Percentiles rank a stretch among this genome's conserved stretches.
These are phyloP conservation scores for Enhydra lutris DNA, from an alignment of 2,113 vertebrate genomes.

Conservation along the genomic window DNA sequence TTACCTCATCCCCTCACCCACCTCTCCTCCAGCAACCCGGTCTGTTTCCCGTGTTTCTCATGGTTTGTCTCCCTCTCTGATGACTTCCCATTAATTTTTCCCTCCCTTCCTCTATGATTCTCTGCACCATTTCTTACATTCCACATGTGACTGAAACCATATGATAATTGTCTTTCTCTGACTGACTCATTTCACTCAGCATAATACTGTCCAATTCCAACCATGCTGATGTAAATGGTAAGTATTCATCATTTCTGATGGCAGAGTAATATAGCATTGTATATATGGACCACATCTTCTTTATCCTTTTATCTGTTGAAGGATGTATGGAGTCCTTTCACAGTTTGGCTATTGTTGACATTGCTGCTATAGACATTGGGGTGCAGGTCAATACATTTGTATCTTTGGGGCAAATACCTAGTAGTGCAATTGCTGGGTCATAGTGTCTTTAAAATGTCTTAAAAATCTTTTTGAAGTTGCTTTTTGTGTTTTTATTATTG, in stretches of 20 bases:
- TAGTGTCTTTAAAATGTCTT: not conserved
- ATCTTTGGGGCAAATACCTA: not conserved
- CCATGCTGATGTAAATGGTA: not conserved
- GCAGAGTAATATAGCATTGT: not conserved
- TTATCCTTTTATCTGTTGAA: not conserved
- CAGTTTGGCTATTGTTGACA: not conserved
- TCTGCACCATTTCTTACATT: not conserved
- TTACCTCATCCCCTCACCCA: not conserved
- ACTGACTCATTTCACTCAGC: not conserved
- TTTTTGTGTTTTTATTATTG: not conserved
- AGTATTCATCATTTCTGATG: not conserved
- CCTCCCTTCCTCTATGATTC: not conserved
- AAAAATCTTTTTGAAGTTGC: not conserved
- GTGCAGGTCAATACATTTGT: not conserved
- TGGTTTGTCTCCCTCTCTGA: not conserved
- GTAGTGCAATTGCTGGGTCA: not conserved
- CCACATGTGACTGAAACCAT: not conserved
- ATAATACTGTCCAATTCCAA: not conserved
- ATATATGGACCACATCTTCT: not conserved
- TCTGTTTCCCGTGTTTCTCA: not conserved
- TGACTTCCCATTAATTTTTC: not conserved
- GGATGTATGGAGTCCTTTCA: not conserved
- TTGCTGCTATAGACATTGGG: not conserved
- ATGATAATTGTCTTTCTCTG: not conserved
- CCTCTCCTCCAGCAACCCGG: not conserved